Conservation (phyloP, 1,140 invertebrate genomes). For the Gonioctena quinquepunctata region DNA sequence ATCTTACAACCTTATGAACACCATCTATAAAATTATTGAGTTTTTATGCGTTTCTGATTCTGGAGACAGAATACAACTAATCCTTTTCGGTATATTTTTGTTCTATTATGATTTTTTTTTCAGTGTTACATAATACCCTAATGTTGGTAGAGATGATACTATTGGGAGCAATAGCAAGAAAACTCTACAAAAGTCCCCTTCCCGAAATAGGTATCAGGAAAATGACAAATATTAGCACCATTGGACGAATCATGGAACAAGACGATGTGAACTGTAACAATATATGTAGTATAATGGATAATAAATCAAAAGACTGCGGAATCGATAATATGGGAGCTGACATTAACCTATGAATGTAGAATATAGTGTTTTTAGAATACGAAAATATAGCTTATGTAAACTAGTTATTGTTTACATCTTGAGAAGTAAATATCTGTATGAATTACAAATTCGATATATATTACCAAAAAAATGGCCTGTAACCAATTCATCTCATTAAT, state of each 20-base stretch:
- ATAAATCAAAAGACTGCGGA: background rate
- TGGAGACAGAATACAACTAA: too few species aligned
- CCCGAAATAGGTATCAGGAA: conserved; percentile 31
- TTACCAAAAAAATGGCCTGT: too few species aligned
- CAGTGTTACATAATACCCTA: conserved; percentile 64
- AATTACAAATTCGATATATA: too few species aligned
- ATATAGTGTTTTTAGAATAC: too few species aligned
- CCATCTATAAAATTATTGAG: too few species aligned
- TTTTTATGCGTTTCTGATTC: too few species aligned
- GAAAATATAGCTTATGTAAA: background rate
- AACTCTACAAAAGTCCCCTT: conserved; percentile 59
- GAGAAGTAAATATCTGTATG: too few species aligned
- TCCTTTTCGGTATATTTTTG: too few species aligned
- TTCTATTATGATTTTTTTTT: too few species aligned
- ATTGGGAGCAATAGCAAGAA: conserved; percentile 60
- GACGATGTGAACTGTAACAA: conserved; percentile 17
- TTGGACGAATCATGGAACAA: conserved; percentile 8
- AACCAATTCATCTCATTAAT: too few species aligned
- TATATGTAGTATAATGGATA: background rate
- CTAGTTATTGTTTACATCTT: too few species aligned
- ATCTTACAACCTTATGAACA: too few species aligned
- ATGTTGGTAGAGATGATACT: conserved; percentile 66
- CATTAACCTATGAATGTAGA: background rate
- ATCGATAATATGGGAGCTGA: background rate
- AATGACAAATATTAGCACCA: conserved; percentile 4